Evolutionary conservation across 2,797 vertebrate species (phyloP), one percentile per base, ranked within the genome.

Genomic region (Gymnothorax javanicus): DNA sequence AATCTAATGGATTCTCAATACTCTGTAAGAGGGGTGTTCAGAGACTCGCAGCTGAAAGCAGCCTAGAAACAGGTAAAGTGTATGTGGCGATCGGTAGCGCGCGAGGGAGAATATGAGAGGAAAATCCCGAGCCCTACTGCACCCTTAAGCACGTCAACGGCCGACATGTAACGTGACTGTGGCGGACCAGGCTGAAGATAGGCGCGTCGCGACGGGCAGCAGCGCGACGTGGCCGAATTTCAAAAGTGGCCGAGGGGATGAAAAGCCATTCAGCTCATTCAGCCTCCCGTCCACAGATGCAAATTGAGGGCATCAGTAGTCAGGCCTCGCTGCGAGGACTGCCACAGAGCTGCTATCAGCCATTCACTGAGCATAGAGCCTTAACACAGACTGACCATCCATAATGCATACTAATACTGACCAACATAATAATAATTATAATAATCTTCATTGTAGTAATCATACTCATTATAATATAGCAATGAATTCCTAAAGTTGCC

Each of bases 281-380:
- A 95, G 91, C 85, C 91, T 89, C 79, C 89, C 88, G 87, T 91
- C 90, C 87, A 62, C 83, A 82, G 91, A 93, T 88, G 87, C 90
- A 85, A 86, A 90, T 93, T 91, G 91, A 92, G 91, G 92, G 94
- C 94, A 96, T 96, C 95, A 95, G 93, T 94, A 96, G 95, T 95
- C 95, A 89, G 91, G 77, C 3, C 3, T 3, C 90, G 91, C 91
- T 92, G 9, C 90, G 15, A 56, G 88, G 85, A 88, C 89, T 83
- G 91, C 91, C 93, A 91, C 93, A 94, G 87, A 89, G 88, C 89
- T 89, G 91, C 90, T 89, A 11, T 79, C 67, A 69, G 54, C 56
- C 57, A n/a, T 13, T 83, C 59, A 71, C 52, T 6, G 25, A 58
- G 79, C 81, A 86, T 27, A 81, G 62, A 64, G 62, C 52, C 67